Base-by-base conservation (phyloP, 2,797 vertebrate genomes). In the Sandelia bainsii region DNA sequence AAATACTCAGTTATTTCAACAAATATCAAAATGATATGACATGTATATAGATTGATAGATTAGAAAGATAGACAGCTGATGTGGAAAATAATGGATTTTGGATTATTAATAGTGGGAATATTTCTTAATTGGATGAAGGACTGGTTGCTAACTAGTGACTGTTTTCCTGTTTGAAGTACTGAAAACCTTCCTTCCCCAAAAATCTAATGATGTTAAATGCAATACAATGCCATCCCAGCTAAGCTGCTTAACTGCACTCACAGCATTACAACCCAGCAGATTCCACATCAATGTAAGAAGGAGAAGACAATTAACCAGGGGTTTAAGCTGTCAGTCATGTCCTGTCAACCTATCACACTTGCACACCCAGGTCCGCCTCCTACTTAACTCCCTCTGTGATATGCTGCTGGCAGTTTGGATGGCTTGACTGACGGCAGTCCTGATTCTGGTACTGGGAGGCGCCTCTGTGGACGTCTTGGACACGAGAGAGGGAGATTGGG, bases 321-420 rank as follows among this genome's bases (percentile, higher is more conserved):
- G 85, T 93, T 94, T 94, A 93, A 94, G 85, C 91, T 91, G 94
- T 90, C 94, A 94, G 87, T 95, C 93, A 91, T 32, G 76, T 48
- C 86, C 89, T 90, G 91, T 92, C 85, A 91, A 91, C 91, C 91
- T 91, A 92, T 94, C 93, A 93, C 92, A 87, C 86, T 83, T 79
- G 81, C 77, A 84, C 85, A 85, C 84, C 84, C 85, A 74, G 93
- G 89, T 93, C 92, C 88, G 81, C 90, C 93, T 94, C 85, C 91
- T 93, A 82, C 93, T 93, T 93, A 94, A 93, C 93, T 91, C 89
- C 85, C 85, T 84, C 83, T 82, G 91, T 93, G 93, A 94, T 90
- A 92, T 84, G 88, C 85, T 80, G 59, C 87, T 93, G 93, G 90
- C 93, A 94, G 93, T 69, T 91, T 69, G 84, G 92, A 94, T 83